A percentile compares a stretch with the other conserved stretches of the same genome.
Evolutionary conservation across 2,797 vertebrate species (phyloP).

Genomic region (Xiphophorus birchmanni): DNA sequence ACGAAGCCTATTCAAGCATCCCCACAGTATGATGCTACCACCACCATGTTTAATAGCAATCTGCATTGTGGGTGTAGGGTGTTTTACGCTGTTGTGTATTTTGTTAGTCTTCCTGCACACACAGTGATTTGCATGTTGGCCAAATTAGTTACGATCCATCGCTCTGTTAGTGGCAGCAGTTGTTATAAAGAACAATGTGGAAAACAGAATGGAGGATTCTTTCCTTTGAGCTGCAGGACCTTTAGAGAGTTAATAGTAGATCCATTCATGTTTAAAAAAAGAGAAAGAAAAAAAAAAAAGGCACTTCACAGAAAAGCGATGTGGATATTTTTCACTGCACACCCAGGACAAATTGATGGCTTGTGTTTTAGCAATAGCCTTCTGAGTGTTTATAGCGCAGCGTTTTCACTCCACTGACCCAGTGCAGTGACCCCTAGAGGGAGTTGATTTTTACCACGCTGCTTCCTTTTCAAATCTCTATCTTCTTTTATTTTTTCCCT

Average conservation of each 20-base stretch:
- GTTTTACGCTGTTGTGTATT: background rate
- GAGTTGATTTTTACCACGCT: conserved; percentile 69
- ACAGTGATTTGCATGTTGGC: background rate
- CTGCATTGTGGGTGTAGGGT: background rate
- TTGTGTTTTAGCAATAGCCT: conserved; percentile 48
- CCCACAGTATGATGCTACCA: background rate
- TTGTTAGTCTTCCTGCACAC: background rate
- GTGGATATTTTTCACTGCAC: conserved; percentile 64
- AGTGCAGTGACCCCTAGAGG: conserved; percentile 59
- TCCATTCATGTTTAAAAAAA: conserved; percentile 19
- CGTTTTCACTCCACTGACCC: conserved; percentile 71
- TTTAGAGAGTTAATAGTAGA: conserved; percentile 37
- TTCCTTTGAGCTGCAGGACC: conserved; percentile 12
- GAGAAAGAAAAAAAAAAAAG: conserved; percentile 26
- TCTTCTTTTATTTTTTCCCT: conserved; percentile 33
- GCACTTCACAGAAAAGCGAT: conserved; percentile 35
- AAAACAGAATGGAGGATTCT: background rate
- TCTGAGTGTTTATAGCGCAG: conserved; percentile 69
- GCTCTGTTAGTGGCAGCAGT: conserved; percentile 1
- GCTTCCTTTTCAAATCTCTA: conserved; percentile 62
- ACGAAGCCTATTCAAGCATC: background rate
- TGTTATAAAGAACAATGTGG: background rate
- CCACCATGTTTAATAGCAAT: too few species aligned
- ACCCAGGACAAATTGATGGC: conserved; percentile 68
- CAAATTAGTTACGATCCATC: too few species aligned